Evolutionary conservation across 1,140 invertebrate genomes (phyloP).

Genomic region (Octopus bimaculoides): DNA sequence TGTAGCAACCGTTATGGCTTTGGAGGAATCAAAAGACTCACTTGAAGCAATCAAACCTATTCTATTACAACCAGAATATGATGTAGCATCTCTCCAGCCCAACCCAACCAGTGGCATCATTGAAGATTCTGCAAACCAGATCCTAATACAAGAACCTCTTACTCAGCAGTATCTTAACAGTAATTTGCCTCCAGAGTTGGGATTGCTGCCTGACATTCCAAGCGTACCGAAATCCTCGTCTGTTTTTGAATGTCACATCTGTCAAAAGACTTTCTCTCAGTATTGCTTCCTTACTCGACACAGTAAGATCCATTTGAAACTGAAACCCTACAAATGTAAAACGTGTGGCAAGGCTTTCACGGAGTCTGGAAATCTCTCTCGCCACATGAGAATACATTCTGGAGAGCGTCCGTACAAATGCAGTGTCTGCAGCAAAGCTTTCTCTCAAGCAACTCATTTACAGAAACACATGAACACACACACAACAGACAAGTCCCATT

Average conservation of each 20-base stretch:
- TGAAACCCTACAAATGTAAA: conserved; percentile 70
- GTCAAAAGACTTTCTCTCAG: conserved; percentile 31
- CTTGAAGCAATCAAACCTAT: too few species aligned
- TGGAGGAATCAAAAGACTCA: too few species aligned
- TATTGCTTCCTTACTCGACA: conserved; percentile 37
- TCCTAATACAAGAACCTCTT: neutral
- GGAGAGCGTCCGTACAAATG: conserved; percentile 73
- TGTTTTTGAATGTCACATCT: conserved; percentile 19
- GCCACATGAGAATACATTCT: conserved; percentile 27
- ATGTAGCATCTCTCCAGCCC: too few species aligned
- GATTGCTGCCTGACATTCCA: too few species aligned
- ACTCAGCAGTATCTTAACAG: conserved; percentile 14
- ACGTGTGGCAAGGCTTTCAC: conserved; percentile 32
- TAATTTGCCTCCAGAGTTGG: conserved; percentile 14
- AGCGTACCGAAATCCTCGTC: neutral
- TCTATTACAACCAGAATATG: too few species aligned
- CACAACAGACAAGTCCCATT: conserved; percentile 92
- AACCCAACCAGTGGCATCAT: conserved; percentile 59
- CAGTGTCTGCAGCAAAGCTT: conserved; percentile 52
- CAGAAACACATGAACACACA: conserved; percentile 84
- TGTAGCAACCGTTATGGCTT: neutral
- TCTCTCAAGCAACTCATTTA: conserved; percentile 18
- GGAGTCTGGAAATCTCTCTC: conserved; percentile 19
- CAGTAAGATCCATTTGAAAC: conserved; percentile 72
- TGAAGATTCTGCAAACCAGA: conserved; percentile 59